phyloP scores from a whole-genome alignment of 2,113 vertebrate genomes.

The Notarius lentiginosus region DNA sequence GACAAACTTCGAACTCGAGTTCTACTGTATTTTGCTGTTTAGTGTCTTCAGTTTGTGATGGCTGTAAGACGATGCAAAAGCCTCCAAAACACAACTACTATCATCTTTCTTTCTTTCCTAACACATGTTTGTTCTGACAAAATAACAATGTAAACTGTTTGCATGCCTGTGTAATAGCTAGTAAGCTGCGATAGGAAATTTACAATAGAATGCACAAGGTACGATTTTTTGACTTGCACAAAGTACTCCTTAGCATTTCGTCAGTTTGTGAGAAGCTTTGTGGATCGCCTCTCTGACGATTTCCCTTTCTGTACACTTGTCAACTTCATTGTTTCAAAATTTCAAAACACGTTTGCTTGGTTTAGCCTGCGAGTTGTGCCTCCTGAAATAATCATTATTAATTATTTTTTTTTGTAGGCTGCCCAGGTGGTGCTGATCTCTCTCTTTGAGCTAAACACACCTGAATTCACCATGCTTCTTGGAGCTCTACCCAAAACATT shows the following conservation, averaged over 20 bases:
- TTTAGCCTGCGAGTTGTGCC: background rate
- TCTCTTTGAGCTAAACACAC: slow-evolving; percentile 96
- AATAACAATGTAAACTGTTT: slow-evolving; percentile 56
- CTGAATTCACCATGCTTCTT: slow-evolving; percentile 99
- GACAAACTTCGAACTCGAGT: background rate
- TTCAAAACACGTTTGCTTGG: background rate
- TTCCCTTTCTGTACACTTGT: background rate
- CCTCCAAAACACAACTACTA: background rate
- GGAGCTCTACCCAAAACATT: slow-evolving; percentile 98
- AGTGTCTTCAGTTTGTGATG: slow-evolving; percentile 31
- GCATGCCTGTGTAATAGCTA: slow-evolving; percentile 56
- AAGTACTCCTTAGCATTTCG: background rate
- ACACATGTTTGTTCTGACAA: slow-evolving; percentile 54
- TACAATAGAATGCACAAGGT: background rate
- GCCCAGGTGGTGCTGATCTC: slow-evolving; percentile 96
- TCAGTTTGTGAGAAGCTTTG: background rate
- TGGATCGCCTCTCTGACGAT: background rate
- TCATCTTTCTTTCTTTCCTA: slow-evolving; percentile 53
- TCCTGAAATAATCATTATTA: background rate
- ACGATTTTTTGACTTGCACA: background rate
- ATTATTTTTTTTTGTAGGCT: slow-evolving; percentile 72
- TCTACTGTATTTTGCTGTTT: slow-evolving; percentile 13
- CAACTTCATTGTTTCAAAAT: background rate
- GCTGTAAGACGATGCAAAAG: slow-evolving; percentile 33
- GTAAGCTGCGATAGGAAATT: background rate